Conservation (phyloP, 2,113 vertebrate species). For the Rhinopomastus cyanomelas region DNA sequence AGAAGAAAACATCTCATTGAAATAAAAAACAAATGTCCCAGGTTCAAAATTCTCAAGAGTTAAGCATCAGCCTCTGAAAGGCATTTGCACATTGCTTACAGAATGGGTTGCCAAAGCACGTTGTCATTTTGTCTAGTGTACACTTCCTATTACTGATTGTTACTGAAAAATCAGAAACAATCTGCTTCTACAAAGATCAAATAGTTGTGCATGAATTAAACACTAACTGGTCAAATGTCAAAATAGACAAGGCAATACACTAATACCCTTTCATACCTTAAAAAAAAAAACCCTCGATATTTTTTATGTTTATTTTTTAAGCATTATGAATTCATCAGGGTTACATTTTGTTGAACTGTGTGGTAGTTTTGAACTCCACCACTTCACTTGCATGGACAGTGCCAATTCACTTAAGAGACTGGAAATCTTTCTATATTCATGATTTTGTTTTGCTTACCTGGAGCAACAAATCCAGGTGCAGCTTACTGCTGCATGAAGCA, state of each 20-base stretch:
- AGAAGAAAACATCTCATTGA: background rate
- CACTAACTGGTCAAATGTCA: background rate
- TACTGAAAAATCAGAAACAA: background rate
- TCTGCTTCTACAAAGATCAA: background rate
- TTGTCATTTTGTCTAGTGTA: background rate
- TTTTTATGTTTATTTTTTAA: background rate
- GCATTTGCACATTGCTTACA: background rate
- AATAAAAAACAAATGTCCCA: background rate
- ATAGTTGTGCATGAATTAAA: background rate
- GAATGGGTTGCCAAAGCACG: background rate
- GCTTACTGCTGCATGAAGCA: background rate
- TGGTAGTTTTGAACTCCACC: background rate
- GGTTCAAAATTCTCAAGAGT: background rate
- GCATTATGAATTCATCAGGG: background rate
- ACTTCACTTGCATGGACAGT: background rate
- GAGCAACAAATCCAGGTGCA: background rate
- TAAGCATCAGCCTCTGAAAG: background rate
- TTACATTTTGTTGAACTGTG: background rate
- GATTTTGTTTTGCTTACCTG: background rate
- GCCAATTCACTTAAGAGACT: background rate
- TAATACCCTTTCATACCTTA: background rate
- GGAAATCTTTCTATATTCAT: background rate
- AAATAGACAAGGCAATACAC: background rate
- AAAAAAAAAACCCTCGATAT: background rate
- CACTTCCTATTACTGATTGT: background rate